phyloP scores from a whole-genome alignment of 2,797 vertebrate genomes.

The Staurois parvus region DNA sequence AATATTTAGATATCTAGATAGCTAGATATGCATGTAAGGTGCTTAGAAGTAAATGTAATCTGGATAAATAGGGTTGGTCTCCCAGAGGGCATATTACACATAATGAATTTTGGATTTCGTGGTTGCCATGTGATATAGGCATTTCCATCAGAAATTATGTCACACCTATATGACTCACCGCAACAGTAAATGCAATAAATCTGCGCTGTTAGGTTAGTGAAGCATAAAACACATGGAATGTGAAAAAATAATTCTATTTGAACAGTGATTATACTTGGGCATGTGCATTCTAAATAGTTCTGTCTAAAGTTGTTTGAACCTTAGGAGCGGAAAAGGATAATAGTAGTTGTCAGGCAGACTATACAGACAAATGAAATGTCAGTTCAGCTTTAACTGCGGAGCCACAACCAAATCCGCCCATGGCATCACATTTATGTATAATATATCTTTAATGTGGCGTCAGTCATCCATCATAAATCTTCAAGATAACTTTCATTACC shows the following conservation, averaged over 20 bases:
- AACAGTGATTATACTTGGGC: conserved; percentile 23
- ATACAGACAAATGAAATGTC: conserved; percentile 19
- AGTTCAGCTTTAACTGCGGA: conserved; percentile 22
- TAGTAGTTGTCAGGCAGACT: conserved; percentile 13
- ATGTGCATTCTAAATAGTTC: conserved; percentile 12
- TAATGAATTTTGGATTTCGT: conserved; percentile 11
- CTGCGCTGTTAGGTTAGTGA: background rate
- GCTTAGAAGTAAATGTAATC: background rate
- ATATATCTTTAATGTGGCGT: too few relatives aligned
- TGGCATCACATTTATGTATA: too few relatives aligned
- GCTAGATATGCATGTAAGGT: background rate
- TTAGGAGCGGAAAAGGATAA: conserved; percentile 9
- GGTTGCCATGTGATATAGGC: conserved; percentile 11
- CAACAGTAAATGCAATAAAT: conserved; percentile 2
- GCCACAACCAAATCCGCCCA: background rate
- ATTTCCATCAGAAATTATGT: background rate
- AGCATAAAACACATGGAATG: conserved; percentile 34
- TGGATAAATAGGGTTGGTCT: background rate
- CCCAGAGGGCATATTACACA: background rate
- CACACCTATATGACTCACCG: conserved; percentile 22
- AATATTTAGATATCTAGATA: background rate
- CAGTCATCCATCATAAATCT: too few relatives aligned
- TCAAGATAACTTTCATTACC: too few relatives aligned
- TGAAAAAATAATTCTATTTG: conserved; percentile 15
- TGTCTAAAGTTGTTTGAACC: conserved; percentile 19